Evolutionary conservation across 2,113 vertebrate genomes (phyloP), one percentile per base, ranked within the genome.

Genomic region (Myodes glareolus): DNA sequence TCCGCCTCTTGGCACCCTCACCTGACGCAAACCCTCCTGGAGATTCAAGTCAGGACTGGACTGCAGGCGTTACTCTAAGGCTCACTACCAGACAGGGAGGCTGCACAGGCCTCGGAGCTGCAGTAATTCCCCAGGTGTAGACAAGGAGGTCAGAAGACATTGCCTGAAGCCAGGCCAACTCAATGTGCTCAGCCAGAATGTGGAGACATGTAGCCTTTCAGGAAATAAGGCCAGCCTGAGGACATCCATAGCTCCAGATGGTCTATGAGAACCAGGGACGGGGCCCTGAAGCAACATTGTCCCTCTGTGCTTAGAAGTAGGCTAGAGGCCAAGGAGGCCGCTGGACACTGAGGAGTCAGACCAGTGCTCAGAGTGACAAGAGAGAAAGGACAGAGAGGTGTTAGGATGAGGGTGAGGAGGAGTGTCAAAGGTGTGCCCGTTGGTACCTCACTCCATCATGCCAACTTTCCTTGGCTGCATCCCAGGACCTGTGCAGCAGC

Each of bases 41-140:
- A 91, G 96, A 94, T 97, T 93, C 78, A 91, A 91, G 81, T 95
- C 94, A 94, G 52, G 93, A 95, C 94, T 89, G 95, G 86, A 91
- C 94, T 21, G 7, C 0, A 95, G 95, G 91, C 80, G 77, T 84
- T 13, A 0, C 92, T 94, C 67, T 95, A 86, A 91, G 94, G 72
- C 2, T 0, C 52, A 0, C 73, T 65, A 85, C 88, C 8, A 25
- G 7, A 63, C 8, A 31, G 9, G 63, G 77, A 33, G 0, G 6
- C 39, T 33, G 21, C 75, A 36, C 2, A 0, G 39, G 11, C n/a
- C 52, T 55, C 7, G 2, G n/a, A 65, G 25, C 50, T 47, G 21
- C 9, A 12, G 33, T 7, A 75, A 68, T 31, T 45, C 23, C 29
- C 21, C 2, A 72, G 75, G 70, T 76, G 36, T 1, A 0, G 73